These are phyloP conservation scores for Drosophila rubida DNA, from an alignment of 2,888 invertebrate species.

Conservation along the genomic window DNA sequence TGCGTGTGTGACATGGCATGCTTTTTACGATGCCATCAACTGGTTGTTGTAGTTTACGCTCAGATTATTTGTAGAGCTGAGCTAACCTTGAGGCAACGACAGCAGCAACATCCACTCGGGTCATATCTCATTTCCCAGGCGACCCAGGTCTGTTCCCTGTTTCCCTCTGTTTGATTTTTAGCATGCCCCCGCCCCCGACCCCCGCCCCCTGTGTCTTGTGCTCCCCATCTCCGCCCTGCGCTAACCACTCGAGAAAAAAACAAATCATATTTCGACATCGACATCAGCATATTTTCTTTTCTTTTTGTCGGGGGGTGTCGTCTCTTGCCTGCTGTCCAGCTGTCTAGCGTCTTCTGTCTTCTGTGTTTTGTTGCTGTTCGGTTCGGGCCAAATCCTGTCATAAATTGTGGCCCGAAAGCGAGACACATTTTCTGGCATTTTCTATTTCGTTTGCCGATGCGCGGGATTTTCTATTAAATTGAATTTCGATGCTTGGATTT, in stretches of 20 bases:
- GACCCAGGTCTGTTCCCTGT: conserved; percentile 15
- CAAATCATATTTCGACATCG: conserved; percentile 80
- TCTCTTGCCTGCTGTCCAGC: conserved; percentile 58
- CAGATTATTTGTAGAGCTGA: conserved; percentile 45
- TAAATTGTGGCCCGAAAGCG: conserved; percentile 65
- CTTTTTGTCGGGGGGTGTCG: conserved; percentile 48
- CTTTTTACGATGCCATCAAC: conserved; percentile 75
- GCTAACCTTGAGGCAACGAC: conserved; percentile 43
- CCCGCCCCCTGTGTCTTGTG: not conserved
- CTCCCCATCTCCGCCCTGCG: not conserved
- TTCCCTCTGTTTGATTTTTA: not conserved
- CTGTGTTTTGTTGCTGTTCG: conserved; percentile 30
- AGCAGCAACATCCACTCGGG: conserved; percentile 30
- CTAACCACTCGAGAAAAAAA: conserved; percentile 65
- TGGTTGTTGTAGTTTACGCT: conserved; percentile 72
- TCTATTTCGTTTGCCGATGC: conserved; percentile 68
- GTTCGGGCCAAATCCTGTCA: conserved; percentile 68
- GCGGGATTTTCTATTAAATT: conserved; percentile 78
- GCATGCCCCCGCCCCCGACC: not conserved
- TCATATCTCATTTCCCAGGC: conserved; percentile 62
- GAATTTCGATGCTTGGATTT: conserved; percentile 75
- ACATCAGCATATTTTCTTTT: conserved; percentile 76
- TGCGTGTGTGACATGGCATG: conserved; percentile 30
- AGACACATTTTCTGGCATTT: conserved; percentile 72
- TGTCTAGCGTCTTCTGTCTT: not conserved